These are phyloP conservation scores for Typhlichthys subterraneus DNA, from an alignment of 2,797 vertebrate genomes.

Conservation along the genomic window DNA sequence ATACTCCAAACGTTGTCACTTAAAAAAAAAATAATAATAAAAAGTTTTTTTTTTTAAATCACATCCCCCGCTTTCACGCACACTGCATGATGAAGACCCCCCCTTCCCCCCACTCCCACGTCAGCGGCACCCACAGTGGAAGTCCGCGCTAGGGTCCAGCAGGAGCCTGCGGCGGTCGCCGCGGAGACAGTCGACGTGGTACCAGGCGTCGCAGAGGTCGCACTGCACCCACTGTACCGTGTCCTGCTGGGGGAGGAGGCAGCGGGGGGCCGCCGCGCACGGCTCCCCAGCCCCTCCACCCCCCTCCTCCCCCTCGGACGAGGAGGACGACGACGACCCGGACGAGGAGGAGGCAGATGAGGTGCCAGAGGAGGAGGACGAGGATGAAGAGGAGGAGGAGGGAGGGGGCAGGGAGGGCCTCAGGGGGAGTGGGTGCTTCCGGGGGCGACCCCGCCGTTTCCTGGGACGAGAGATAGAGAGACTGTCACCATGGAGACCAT, in stretches of 20 bases:
- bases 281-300: conserved; percentile 65
- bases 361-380: conserved; percentile 65
- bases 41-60: too few species aligned
- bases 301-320: conserved; percentile 40
- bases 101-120: not conserved
- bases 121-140: conserved; percentile 83
- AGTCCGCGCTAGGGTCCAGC: conserved; percentile 81
- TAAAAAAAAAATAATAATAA: too few species aligned
- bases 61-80: not conserved
- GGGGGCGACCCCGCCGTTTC: conserved; percentile 79
- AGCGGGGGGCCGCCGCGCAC: conserved; percentile 78
- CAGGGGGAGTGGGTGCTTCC: conserved; percentile 78
- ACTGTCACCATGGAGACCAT: not conserved
- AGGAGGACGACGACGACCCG: conserved; percentile 28
- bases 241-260: conserved; percentile 84
- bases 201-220: conserved; percentile 87
- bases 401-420: conserved; percentile 72
- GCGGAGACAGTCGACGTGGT: conserved; percentile 82
- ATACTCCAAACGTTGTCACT: too few species aligned
- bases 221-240: conserved; percentile 90
- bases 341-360: conserved; percentile 68
- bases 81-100: not conserved
- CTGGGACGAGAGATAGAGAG: conserved; percentile 46
- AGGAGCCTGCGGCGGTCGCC: conserved; percentile 77
- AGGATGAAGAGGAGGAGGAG: conserved; percentile 68